A percentile compares a stretch with the other conserved stretches of the same genome.
Conservation (phyloP, 2,797 vertebrate genomes). For the Schizopygopsis malacanthus region DNA sequence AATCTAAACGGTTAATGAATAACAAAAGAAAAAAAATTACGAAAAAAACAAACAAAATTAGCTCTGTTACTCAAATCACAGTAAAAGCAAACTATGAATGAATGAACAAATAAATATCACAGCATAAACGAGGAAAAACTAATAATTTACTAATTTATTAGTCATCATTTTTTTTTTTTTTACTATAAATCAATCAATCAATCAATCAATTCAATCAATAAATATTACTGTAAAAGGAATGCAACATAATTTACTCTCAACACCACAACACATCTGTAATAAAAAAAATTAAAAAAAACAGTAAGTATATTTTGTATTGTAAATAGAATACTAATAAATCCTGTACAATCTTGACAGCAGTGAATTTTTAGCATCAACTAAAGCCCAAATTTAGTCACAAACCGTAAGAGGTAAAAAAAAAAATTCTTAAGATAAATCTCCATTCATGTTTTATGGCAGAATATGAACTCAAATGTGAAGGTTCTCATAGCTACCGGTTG, state of each 20-base stretch:
- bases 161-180: too few relatives aligned
- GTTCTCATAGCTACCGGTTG: not conserved
- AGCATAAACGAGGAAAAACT: not conserved
- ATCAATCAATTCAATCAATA: not conserved
- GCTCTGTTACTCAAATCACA: not conserved
- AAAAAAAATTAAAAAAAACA: not conserved
- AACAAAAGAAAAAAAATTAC: not conserved
- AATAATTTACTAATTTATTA: not conserved
- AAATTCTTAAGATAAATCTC: not conserved
- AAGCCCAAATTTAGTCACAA: not conserved
- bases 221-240: not conserved
- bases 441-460: not conserved
- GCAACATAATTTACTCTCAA: not conserved
- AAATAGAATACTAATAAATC: not conserved
- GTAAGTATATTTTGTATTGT: not conserved
- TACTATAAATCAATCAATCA: not conserved
- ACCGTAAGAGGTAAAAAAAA: not conserved
- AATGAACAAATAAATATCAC: not conserved
- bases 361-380: not conserved
- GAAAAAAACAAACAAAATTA: too few relatives aligned
- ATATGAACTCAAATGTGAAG: not conserved
- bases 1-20: not conserved
- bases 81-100: not conserved
- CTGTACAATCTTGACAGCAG: not conserved
- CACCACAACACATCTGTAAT: not conserved